Base-by-base conservation (phyloP, 2,113 vertebrate species). In the Polypterus senegalus region DNA sequence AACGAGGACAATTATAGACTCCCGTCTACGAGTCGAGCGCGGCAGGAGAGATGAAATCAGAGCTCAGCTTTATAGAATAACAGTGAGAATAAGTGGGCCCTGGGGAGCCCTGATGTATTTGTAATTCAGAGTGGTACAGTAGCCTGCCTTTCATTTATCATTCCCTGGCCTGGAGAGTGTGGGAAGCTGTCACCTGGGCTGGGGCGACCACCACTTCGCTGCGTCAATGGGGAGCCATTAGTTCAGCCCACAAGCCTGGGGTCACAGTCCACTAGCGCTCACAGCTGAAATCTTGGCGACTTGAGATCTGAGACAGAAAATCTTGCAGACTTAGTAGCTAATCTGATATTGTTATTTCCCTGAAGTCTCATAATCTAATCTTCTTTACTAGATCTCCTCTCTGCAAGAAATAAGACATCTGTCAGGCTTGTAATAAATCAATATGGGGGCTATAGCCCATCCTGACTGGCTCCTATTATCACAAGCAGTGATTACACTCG, bases 41-140 rank as follows among this genome's bases (percentile, higher is more conserved):
- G 61, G 66, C 65, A 56, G 61, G 56, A 68, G 70, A 48, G 61
- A 58, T 64, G 65, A 66, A 66, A 72, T 65, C 65, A 71, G 72
- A 74, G 61, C 67, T 62, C 58, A 67, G 64, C 54, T 71, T 68
- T 71, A 66, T 69, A 54, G 66, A 66, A 65, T 59, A 65, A 61
- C 54, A 65, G 67, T 65, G 61, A 73, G 70, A 70, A 66, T 66
- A 61, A 72, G 63, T 66, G 49, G 65, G 59, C 74, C 67, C 65
- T 62, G 59, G 70, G 70, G 74, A 57, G 46, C n/a, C 11, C 55
- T 52, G 62, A 53, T 48, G 54, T 70, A 68, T 67, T 46, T 55
- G 55, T 67, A 69, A 70, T 67, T 65, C 59, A 69, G 68, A 69
- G 55, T 68, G 49, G 51, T 59, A 57, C 67, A 64, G 63, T 70